phyloP scores from a whole-genome alignment of 2,113 vertebrate genomes.

The Bungarus multicinctus region DNA sequence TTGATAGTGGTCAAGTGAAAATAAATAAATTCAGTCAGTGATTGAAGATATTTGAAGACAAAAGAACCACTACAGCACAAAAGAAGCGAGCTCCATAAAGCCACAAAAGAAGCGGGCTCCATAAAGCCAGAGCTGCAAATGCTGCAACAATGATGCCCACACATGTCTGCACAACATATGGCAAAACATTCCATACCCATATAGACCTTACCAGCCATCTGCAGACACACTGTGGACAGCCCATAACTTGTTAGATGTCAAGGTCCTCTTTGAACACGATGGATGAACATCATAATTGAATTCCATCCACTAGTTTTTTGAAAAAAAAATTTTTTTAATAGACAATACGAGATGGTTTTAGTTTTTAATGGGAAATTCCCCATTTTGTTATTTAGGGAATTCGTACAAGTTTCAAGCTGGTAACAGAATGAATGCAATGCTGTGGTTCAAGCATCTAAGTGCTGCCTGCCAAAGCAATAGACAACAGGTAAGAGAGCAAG shows the following conservation, averaged over 20 bases:
- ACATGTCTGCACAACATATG: too few relatives aligned
- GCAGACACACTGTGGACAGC: too few relatives aligned
- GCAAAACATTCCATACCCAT: too few relatives aligned
- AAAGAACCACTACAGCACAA: too few relatives aligned
- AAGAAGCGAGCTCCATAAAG: too few relatives aligned
- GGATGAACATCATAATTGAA: neutral
- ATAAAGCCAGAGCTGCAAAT: too few relatives aligned
- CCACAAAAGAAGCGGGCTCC: too few relatives aligned
- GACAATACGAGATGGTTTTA: neutral
- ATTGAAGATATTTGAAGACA: too few relatives aligned
- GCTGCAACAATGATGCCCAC: too few relatives aligned
- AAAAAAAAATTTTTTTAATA: neutral
- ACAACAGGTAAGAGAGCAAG: constrained; percentile 83
- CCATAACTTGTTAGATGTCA: too few relatives aligned
- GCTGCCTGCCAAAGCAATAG: constrained; percentile 96
- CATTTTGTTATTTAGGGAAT: constrained; percentile 79
- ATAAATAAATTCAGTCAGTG: neutral
- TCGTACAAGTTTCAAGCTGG: constrained; percentile 98
- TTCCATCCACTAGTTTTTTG: neutral
- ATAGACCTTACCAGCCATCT: too few relatives aligned
- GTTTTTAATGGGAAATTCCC: neutral
- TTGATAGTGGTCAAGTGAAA: neutral
- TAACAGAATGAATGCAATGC: constrained; percentile 88
- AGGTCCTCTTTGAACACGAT: too few relatives aligned
- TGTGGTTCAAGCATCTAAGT: constrained; percentile 98